Evolutionary conservation across 2,113 vertebrate species (phyloP).

Genomic region (Salminus brasiliensis): DNA sequence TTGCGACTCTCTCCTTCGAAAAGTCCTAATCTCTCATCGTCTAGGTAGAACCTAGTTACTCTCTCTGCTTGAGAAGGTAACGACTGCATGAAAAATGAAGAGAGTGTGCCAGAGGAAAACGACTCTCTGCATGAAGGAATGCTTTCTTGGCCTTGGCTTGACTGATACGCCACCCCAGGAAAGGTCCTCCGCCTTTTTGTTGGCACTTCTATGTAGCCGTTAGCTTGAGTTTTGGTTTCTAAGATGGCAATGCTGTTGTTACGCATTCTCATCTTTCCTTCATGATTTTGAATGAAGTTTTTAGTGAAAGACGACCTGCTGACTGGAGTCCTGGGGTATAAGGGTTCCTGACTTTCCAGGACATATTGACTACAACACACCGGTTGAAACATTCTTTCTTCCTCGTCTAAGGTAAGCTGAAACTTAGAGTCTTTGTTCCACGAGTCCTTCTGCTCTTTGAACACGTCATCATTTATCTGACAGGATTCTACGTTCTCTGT

Average conservation of each 20-base stretch:
- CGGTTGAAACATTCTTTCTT: not conserved
- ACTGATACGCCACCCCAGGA: conserved; percentile 61
- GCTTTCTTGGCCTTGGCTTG: conserved; percentile 50
- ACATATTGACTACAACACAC: conserved; percentile 53
- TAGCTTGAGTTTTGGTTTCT: conserved; percentile 54
- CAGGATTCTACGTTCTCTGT: conserved; percentile 60
- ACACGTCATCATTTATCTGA: conserved; percentile 51
- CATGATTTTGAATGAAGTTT: conserved; percentile 61
- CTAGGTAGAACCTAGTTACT: conserved; percentile 47
- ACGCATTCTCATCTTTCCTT: conserved; percentile 56
- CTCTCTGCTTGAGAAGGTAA: conserved; percentile 62
- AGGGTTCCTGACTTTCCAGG: conserved; percentile 47
- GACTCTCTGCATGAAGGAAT: conserved; percentile 62
- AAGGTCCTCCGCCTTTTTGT: conserved; percentile 76
- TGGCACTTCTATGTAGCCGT: conserved; percentile 43
- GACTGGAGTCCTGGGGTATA: conserved; percentile 50
- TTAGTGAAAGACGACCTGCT: conserved; percentile 67
- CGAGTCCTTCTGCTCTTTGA: conserved; percentile 9
- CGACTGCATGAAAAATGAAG: conserved; percentile 67
- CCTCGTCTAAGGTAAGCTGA: conserved; percentile 30
- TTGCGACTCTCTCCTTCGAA: conserved; percentile 56
- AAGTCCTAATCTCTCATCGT: conserved; percentile 39
- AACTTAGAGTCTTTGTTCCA: conserved; percentile 25
- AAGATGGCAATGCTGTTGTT: conserved; percentile 68
- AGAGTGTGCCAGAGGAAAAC: conserved; percentile 70